These are phyloP conservation scores for Thecophora atra DNA, from an alignment of 2,888 invertebrate genomes.

Conservation along the genomic window DNA sequence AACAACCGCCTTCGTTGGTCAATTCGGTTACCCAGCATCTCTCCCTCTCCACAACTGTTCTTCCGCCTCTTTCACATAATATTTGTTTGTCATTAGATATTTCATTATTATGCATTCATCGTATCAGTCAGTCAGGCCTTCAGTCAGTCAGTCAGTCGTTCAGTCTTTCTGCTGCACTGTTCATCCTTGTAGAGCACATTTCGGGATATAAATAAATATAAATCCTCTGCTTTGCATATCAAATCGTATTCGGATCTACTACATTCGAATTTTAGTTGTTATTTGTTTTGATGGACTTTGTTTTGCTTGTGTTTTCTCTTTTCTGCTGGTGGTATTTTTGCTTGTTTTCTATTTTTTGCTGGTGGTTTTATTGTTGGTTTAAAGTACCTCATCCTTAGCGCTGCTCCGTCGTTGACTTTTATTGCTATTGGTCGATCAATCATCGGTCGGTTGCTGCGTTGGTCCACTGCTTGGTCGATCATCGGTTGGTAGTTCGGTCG, in stretches of 20 bases:
- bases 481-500: too few relatives aligned
- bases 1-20: too few relatives aligned
- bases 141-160: neutral
- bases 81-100: neutral
- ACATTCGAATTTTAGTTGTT: conserved; percentile 8
- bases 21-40: neutral
- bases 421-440: conserved; percentile 10
- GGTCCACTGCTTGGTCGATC: neutral
- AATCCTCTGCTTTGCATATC: conserved; percentile 22
- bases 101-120: neutral
- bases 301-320: neutral
- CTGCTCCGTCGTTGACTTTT: neutral
- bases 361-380: neutral
- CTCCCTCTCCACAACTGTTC: neutral
- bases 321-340: neutral
- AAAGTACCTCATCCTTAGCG: neutral
- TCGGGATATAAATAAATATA: conserved; percentile 7
- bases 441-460: neutral
- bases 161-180: neutral
- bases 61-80: neutral
- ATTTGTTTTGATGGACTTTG: conserved; percentile 29
- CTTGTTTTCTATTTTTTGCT: neutral
- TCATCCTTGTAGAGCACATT: neutral
- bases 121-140: neutral
- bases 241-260: conserved; percentile 22